A percentile compares a stretch with the other conserved stretches of the same genome.
These are phyloP conservation scores for Coleophora flavipennella DNA, from an alignment of 2,888 invertebrate genomes.

Conservation along the genomic window DNA sequence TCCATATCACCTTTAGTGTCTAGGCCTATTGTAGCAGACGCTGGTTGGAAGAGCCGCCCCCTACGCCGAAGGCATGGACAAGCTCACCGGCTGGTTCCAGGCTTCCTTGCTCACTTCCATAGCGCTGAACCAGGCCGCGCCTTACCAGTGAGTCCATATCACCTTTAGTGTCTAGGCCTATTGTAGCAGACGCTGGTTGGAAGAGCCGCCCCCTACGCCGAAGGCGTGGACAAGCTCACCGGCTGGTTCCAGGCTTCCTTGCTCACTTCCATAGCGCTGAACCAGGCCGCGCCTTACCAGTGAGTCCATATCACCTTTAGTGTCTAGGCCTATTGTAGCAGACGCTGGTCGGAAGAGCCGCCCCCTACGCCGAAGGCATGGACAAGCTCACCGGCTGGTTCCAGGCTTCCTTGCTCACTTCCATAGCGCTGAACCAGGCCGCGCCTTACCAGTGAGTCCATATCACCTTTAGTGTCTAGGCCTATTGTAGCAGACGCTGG, in stretches of 20 bases:
- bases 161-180: background rate
- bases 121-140: constrained; percentile 80
- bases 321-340: too few relatives aligned
- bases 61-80: constrained; percentile 96
- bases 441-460: too few relatives aligned
- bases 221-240: constrained; percentile 96
- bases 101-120: constrained; percentile 94
- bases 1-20: too few relatives aligned
- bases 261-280: constrained; percentile 88
- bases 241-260: constrained; percentile 99
- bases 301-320: constrained; percentile 33
- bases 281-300: constrained; percentile 84
- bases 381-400: too few relatives aligned
- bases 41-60: constrained; percentile 79
- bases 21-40: constrained; percentile 97
- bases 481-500: too few relatives aligned
- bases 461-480: too few relatives aligned
- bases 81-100: constrained; percentile 99
- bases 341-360: too few relatives aligned
- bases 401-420: too few relatives aligned
- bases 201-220: constrained; percentile 89
- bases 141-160: constrained; percentile 77
- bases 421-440: too few relatives aligned
- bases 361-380: too few relatives aligned
- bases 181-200: constrained; percentile 89